These are phyloP conservation scores for Todus mexicanus DNA, from an alignment of 2,797 vertebrate genomes.

Conservation along the genomic window DNA sequence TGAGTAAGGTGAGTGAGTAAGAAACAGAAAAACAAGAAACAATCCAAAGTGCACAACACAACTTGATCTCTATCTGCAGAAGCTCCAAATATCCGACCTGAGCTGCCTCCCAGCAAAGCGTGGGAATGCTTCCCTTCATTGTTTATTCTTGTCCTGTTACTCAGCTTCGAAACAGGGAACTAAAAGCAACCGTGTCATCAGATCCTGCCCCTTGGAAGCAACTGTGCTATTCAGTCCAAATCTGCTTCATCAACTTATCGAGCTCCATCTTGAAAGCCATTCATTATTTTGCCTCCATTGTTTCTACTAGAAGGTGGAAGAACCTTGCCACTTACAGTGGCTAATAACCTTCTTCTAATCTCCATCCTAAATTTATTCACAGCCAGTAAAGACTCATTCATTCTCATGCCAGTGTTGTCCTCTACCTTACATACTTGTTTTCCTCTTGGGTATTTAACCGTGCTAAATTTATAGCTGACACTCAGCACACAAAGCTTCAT, in stretches of 20 bases:
- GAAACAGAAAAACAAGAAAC: background rate
- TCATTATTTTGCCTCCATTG: background rate
- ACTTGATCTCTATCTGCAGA: background rate
- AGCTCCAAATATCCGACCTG: background rate
- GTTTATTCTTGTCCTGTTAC: background rate
- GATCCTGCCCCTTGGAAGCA: background rate
- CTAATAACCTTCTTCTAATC: background rate
- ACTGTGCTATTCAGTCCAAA: background rate
- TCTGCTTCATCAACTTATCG: background rate
- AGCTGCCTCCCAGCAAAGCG: background rate
- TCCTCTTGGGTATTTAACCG: constrained; percentile 8
- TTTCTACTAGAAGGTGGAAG: background rate
- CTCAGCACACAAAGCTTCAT: background rate
- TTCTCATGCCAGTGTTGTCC: background rate
- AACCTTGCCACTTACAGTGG: background rate
- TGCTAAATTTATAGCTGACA: background rate
- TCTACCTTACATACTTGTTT: background rate
- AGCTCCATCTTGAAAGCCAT: background rate
- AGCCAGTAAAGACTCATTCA: background rate
- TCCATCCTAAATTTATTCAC: background rate
- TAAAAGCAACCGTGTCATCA: background rate
- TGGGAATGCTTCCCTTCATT: background rate
- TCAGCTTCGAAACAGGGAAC: background rate
- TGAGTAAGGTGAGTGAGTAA: background rate
- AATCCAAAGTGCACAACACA: background rate